Evolutionary conservation across 2,888 invertebrate species (phyloP).

Genomic region (Tortrix viridana): DNA sequence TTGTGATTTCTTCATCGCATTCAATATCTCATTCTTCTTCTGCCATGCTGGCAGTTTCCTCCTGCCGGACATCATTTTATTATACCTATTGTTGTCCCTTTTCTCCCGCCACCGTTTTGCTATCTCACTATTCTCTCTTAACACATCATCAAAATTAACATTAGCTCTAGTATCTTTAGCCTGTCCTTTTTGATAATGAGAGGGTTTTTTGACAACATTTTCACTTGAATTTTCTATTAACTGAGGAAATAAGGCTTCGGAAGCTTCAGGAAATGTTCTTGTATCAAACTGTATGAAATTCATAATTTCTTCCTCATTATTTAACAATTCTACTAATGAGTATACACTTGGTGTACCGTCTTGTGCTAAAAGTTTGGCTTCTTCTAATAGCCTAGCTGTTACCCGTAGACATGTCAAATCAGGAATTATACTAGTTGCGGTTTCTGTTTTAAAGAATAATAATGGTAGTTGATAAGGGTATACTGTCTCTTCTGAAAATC

Average conservation of each 20-base stretch:
- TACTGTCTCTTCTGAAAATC: slow-evolving; percentile 87
- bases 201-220: slow-evolving; percentile 70
- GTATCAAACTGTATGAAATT: slow-evolving; percentile 84
- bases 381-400: slow-evolving; percentile 86
- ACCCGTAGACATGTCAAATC: slow-evolving; percentile 86
- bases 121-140: slow-evolving; percentile 86
- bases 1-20: slow-evolving; percentile 85
- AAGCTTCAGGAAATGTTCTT: slow-evolving; percentile 78
- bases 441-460: slow-evolving; percentile 87
- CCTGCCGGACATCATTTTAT: slow-evolving; percentile 86
- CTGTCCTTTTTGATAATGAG: slow-evolving; percentile 87
- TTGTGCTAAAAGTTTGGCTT: slow-evolving; percentile 86
- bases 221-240: slow-evolving; percentile 69
- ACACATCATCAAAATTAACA: slow-evolving; percentile 79
- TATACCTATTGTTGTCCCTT: slow-evolving; percentile 85
- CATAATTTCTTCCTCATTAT: slow-evolving; percentile 87
- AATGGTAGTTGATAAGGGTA: slow-evolving; percentile 91
- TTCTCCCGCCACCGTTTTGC: slow-evolving; percentile 86
- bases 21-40: slow-evolving; percentile 87
- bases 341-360: slow-evolving; percentile 90
- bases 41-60: slow-evolving; percentile 89
- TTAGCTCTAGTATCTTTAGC: slow-evolving; percentile 79
- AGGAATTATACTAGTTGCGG: slow-evolving; percentile 84
- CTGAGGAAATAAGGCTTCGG: slow-evolving; percentile 85
- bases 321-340: slow-evolving; percentile 87